Evolutionary conservation across 2,113 vertebrate species (phyloP).

Genomic region (Callithrix jacchus): DNA sequence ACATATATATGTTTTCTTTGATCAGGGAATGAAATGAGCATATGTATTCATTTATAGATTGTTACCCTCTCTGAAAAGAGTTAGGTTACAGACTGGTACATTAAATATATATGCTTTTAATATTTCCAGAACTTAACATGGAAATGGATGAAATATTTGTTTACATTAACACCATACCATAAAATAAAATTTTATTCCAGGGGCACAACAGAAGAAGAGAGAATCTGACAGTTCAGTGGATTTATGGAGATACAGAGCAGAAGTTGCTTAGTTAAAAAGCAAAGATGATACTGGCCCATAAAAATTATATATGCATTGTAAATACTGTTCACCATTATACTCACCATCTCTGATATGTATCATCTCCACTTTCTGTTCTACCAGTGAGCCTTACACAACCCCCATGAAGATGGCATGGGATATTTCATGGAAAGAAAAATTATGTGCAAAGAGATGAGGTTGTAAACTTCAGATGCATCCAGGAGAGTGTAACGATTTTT

Average conservation of each 20-base stretch:
- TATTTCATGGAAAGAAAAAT: conserved; percentile 42
- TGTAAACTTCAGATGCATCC: conserved; percentile 38
- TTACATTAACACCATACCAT: conserved; percentile 19
- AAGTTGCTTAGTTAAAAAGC: conserved; percentile 67
- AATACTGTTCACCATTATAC: not conserved
- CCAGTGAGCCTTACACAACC: not conserved
- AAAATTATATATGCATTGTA: conserved; percentile 60
- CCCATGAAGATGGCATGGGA: conserved; percentile 27
- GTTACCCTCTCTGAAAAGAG: not conserved
- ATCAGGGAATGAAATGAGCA: not conserved
- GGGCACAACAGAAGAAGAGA: not conserved
- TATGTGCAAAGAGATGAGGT: conserved; percentile 31
- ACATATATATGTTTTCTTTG: not conserved
- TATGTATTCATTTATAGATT: not conserved
- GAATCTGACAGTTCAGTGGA: not conserved
- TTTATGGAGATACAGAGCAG: not conserved
- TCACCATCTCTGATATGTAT: conserved; percentile 3
- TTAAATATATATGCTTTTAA: conserved; percentile 38
- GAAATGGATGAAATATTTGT: conserved; percentile 52
- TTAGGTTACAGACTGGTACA: not conserved
- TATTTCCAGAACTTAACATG: conserved; percentile 49
- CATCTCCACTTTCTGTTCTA: conserved; percentile 27
- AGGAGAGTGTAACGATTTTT: not conserved
- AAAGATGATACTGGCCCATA: conserved; percentile 55
- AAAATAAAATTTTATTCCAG: conserved; percentile 56